phyloP scores from a whole-genome alignment of 2,888 invertebrate genomes.

The Onthophagus sagittarius region DNA sequence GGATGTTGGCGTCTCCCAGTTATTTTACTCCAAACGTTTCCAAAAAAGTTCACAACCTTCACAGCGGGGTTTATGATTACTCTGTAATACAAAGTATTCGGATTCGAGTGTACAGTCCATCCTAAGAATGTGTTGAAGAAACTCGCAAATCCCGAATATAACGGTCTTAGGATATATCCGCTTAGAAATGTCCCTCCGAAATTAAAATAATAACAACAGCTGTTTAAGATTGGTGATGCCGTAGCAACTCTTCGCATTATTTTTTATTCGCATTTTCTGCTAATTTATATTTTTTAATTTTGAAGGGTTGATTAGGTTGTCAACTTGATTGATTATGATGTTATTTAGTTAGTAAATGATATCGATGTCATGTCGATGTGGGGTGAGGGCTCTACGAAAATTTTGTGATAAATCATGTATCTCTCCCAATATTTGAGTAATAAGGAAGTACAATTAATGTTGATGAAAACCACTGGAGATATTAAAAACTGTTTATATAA shows the following conservation, averaged over 20 bases:
- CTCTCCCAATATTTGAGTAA: too few relatives aligned
- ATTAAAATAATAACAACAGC: not conserved
- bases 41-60: not conserved
- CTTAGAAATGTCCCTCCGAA: not conserved
- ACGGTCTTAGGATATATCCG: not conserved
- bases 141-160: not conserved
- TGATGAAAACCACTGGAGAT: too few relatives aligned
- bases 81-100: not conserved
- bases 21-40: not conserved
- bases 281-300: not conserved
- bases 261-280: not conserved
- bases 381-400: too few relatives aligned
- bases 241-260: not conserved
- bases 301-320: too few relatives aligned
- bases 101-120: not conserved
- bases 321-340: too few relatives aligned
- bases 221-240: not conserved
- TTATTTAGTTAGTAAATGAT: too few relatives aligned
- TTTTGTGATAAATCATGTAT: too few relatives aligned
- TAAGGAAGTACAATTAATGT: too few relatives aligned
- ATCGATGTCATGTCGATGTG: too few relatives aligned
- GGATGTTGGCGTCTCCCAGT: not conserved
- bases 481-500: too few relatives aligned
- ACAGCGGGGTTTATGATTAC: not conserved
- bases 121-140: not conserved